A percentile compares a stretch with the other conserved stretches of the same genome.
Evolutionary conservation across 2,888 invertebrate species (phyloP).

Genomic region (Lasioglossum morio): DNA sequence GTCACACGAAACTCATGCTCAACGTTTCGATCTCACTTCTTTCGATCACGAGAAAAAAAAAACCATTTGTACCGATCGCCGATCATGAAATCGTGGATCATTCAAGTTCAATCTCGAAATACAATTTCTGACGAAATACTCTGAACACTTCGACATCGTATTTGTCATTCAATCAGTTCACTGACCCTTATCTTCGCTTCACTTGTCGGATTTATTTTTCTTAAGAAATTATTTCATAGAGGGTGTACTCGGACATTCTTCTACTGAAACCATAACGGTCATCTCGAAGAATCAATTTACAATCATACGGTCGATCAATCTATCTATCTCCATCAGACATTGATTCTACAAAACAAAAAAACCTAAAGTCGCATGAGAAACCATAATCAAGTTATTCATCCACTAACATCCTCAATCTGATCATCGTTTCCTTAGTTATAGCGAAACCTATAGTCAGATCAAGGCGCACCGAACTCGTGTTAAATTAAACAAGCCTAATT

Average conservation of each 20-base stretch:
- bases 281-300: background rate
- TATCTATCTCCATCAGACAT: background rate
- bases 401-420: background rate
- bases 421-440: background rate
- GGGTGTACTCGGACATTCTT: background rate
- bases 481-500: background rate
- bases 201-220: background rate
- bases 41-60: background rate
- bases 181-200: background rate
- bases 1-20: conserved; percentile 7
- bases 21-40: background rate
- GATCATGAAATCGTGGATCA: background rate
- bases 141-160: background rate
- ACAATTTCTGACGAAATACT: background rate
- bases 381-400: background rate
- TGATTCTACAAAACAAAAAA: background rate
- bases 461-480: background rate
- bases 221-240: background rate
- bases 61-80: background rate
- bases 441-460: background rate
- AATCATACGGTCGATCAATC: background rate
- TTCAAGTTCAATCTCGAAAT: conserved; percentile 1
- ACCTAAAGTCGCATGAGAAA: background rate
- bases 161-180: background rate
- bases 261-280: background rate